Evolutionary conservation across 2,888 invertebrate species (phyloP).

Genomic region (Drosophila anomalipes): DNA sequence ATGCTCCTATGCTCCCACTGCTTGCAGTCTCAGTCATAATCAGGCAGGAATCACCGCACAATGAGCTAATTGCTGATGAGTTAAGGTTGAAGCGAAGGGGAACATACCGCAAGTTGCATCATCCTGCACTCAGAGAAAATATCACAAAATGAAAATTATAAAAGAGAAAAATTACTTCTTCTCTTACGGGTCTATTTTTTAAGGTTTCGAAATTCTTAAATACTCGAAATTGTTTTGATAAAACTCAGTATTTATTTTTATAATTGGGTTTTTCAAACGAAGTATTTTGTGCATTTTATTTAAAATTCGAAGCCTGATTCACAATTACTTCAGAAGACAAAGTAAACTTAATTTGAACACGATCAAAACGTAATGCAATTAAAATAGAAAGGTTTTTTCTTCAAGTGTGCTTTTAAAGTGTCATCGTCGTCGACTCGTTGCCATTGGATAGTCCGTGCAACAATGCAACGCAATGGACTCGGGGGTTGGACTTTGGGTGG

Average conservation of each 20-base stretch:
- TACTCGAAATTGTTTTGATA: too few species aligned
- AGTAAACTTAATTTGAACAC: not conserved
- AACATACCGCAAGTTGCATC: slow-evolving; percentile 1
- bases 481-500: slow-evolving; percentile 7
- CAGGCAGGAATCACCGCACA: slow-evolving; percentile 16
- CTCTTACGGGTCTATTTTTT: not conserved
- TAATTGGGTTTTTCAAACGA: not conserved
- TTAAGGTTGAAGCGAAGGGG: slow-evolving; percentile 39
- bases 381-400: not conserved
- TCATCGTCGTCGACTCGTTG: slow-evolving; percentile 51
- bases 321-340: not conserved
- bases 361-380: not conserved
- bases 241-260: too few species aligned
- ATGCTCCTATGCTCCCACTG: slow-evolving; percentile 2
- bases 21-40: slow-evolving; percentile 21
- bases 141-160: not conserved
- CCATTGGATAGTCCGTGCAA: slow-evolving; percentile 71
- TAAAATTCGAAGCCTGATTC: not conserved
- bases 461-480: slow-evolving; percentile 45
- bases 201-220: not conserved
- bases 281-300: not conserved
- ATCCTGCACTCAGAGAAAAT: slow-evolving; percentile 15
- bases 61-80: slow-evolving; percentile 51
- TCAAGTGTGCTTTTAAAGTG: slow-evolving; percentile 15
- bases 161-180: not conserved